Evolutionary conservation across 2,888 invertebrate species (phyloP), one percentile per base, ranked within the genome.

Genomic region (Hybos culiciformis): DNA sequence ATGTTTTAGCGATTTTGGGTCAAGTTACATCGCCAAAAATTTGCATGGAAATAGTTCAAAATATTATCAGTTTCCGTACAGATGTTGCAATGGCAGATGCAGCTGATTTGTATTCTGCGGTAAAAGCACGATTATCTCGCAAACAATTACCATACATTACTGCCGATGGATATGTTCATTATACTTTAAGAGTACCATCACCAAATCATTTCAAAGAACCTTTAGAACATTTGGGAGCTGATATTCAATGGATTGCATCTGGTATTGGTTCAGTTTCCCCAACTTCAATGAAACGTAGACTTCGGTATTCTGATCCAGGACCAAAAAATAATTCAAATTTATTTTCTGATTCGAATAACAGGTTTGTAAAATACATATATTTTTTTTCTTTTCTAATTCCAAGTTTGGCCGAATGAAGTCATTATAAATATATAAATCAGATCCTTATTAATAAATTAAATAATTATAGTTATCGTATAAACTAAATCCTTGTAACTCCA

Each of bases 1-100:
- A 90, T 60, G 78, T 83, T 24, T 66, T 87, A 37, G 83, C 88
- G 1, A 78, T 82, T 19, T 63, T 88, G 33, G 83, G 83, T 3
- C 83, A 85, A 63, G 74, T 83, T 43, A 69, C 78, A 50, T 75
- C 77, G 1, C 68, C 71, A 21, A 69, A 72, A 1, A 74, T 78
- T 1, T 77, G 83, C 14, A 57, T 83, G 39, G 71, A 76, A 14
- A 75, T 77, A 2, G 78, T 80, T 3, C 69, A 75, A 33, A 69
- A 70, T 6, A 70, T 70, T 39, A 69, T 71, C 14, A 68, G 68
- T 29, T 72, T 77, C 7, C 71, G 73, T 33, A 73, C 75, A n/a
- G 20, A 14, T 11, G 18, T 14, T 36, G n/a, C 19, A 14, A 19
- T 6, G n/a, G 14, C 7, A 11, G 21, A 21, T 21, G 8, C 21